These are phyloP conservation scores for Seriola rivoliana DNA, from an alignment of 2,113 vertebrate species.

Conservation along the genomic window DNA sequence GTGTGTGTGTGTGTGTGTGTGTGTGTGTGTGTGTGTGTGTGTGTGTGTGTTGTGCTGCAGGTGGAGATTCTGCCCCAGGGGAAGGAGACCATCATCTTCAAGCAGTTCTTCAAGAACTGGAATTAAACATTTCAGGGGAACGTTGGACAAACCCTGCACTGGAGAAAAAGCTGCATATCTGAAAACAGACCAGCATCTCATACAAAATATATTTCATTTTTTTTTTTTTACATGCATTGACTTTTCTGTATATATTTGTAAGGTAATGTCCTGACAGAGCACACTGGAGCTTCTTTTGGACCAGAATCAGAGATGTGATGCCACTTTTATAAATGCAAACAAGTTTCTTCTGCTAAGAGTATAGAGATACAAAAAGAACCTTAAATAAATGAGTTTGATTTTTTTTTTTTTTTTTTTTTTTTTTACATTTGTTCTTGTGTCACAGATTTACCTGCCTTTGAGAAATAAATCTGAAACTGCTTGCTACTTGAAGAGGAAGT, in stretches of 20 bases:
- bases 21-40: too few species aligned
- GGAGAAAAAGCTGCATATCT: background rate
- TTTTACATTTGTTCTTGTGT: constrained; percentile 52
- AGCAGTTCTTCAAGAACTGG: constrained; percentile 93
- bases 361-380: background rate
- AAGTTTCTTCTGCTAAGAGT: constrained; percentile 6
- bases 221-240: constrained; percentile 49
- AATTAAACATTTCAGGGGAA: constrained; percentile 76
- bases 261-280: constrained; percentile 9
- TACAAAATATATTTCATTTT: constrained; percentile 13
- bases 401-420: constrained; percentile 38
- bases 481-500: constrained; percentile 13
- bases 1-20: too few species aligned
- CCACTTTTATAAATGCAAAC: constrained; percentile 70
- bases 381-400: constrained; percentile 5
- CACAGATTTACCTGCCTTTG: constrained; percentile 39
- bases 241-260: constrained; percentile 69
- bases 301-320: constrained; percentile 55
- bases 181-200: constrained; percentile 17
- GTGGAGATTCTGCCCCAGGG: constrained; percentile 94
- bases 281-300: constrained; percentile 12
- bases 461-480: constrained; percentile 60
- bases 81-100: constrained; percentile 91
- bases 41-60: constrained; percentile 67
- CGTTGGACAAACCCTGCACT: constrained; percentile 17